Evolutionary conservation across 2,113 vertebrate genomes (phyloP), one percentile per base, ranked within the genome.

Genomic region (Thryonomys swinderianus): DNA sequence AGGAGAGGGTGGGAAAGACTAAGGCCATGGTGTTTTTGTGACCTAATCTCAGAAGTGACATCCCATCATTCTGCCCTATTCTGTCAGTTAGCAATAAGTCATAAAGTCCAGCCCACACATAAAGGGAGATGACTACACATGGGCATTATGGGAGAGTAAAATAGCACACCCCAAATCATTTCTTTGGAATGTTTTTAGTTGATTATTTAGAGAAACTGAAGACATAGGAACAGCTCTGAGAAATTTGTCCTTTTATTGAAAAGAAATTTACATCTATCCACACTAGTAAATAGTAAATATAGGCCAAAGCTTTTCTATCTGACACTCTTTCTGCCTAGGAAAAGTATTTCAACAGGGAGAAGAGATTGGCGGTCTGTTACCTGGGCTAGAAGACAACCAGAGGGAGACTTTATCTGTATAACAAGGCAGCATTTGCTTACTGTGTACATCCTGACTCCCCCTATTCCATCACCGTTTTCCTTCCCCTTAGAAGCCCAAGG

Each of bases 71-170:
- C 40, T n/a, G n/a, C n/a, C 88, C 40, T 37, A 32, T 66, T 88
- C 1, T 78, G n/a, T n/a, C n/a, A 5, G 71, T 83, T 78, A 89
- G 59, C 80, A 96, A 88, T 53, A 53, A 85, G 84, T 67, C 79
- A 57, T 3, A 30, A 74, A 37, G 74, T 86, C 81, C 81, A 57
- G 37, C 23, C 10, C 30, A 17, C 7, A 45, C 12, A 66, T 20
- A 37, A 57, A 30, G 34, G 18, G 67, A 67, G 20, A 53, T 40
- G 32, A 87, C 59, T 71, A 53, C 18, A 55, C 12, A 13, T 30
- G 25, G 8, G 18, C 8, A 18, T 23, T 48, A 21, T 64, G 42
- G 42, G 27, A 51, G 6, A 66, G 18, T 48, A 55, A 71, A 86
- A 71, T 32, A 71, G 66, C 16, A 0, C 37, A 84, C 37, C 40